These are phyloP conservation scores for Synanthedon formicaeformis DNA, from an alignment of 2,888 invertebrate genomes.

Conservation along the genomic window DNA sequence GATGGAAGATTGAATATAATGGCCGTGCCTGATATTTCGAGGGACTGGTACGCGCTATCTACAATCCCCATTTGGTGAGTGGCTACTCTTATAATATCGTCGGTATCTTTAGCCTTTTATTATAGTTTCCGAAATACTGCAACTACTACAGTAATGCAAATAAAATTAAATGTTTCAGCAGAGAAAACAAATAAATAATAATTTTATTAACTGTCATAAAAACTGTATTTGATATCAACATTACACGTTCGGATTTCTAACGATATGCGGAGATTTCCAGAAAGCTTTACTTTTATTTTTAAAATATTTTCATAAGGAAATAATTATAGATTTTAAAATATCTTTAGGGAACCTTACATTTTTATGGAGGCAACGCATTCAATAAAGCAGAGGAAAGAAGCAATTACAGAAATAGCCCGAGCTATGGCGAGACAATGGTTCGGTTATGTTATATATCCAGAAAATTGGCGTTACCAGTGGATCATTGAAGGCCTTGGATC, in stretches of 20 bases:
- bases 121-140: too few species aligned
- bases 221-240: too few species aligned
- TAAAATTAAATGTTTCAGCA: too few species aligned
- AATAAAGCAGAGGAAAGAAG: conserved; percentile 50
- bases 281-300: too few species aligned
- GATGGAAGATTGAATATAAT: conserved; percentile 35
- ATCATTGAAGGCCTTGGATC: conserved; percentile 69
- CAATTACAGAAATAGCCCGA: conserved; percentile 68
- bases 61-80: conserved; percentile 54
- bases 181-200: too few species aligned
- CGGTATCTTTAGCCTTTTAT: too few species aligned
- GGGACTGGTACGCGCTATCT: conserved; percentile 46
- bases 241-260: too few species aligned
- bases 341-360: conserved; percentile 48
- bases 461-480: conserved; percentile 75
- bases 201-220: too few species aligned
- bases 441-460: conserved; percentile 70
- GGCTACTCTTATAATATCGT: not conserved
- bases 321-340: not conserved
- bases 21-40: conserved; percentile 43
- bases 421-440: conserved; percentile 79
- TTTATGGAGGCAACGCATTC: conserved; percentile 39
- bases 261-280: too few species aligned
- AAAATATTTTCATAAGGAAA: too few species aligned
- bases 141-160: too few species aligned